phyloP scores from a whole-genome alignment of 2,888 invertebrate genomes.

The Drosophila nr. medialis region DNA sequence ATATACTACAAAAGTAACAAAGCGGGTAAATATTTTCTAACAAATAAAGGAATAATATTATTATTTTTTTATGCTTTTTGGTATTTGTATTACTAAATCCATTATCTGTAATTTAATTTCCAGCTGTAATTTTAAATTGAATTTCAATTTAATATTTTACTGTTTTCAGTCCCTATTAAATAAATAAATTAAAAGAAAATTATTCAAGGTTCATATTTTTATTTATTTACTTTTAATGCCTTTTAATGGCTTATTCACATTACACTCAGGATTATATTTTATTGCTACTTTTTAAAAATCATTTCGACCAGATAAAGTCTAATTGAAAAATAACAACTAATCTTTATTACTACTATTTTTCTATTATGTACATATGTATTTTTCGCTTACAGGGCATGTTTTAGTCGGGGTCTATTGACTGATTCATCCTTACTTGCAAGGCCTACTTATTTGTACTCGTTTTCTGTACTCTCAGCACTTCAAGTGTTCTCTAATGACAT shows the following conservation, averaged over 20 bases:
- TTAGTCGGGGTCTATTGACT: not conserved
- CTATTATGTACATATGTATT: not conserved
- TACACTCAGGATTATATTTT: no score
- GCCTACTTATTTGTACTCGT: conserved; percentile 4
- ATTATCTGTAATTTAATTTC: not conserved
- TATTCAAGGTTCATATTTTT: not conserved
- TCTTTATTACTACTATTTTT: not conserved
- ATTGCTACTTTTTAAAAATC: not conserved
- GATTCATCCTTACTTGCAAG: not conserved
- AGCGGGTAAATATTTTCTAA: not conserved
- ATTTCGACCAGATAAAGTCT: not conserved
- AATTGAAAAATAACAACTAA: not conserved
- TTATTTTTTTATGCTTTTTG: not conserved
- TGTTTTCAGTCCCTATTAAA: not conserved
- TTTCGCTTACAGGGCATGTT: conserved; percentile 3
- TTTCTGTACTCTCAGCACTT: conserved; percentile 8
- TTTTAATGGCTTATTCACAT: no score
- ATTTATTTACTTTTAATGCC: not conserved
- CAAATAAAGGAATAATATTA: not conserved
- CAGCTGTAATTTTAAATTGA: not conserved
- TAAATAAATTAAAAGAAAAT: not conserved
- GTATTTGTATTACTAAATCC: not conserved
- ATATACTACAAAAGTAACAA: not conserved
- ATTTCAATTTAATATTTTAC: not conserved
- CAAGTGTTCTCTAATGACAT: conserved; percentile 49